phyloP scores from a whole-genome alignment of 2,113 vertebrate genomes.

The Mohoua ochrocephala region DNA sequence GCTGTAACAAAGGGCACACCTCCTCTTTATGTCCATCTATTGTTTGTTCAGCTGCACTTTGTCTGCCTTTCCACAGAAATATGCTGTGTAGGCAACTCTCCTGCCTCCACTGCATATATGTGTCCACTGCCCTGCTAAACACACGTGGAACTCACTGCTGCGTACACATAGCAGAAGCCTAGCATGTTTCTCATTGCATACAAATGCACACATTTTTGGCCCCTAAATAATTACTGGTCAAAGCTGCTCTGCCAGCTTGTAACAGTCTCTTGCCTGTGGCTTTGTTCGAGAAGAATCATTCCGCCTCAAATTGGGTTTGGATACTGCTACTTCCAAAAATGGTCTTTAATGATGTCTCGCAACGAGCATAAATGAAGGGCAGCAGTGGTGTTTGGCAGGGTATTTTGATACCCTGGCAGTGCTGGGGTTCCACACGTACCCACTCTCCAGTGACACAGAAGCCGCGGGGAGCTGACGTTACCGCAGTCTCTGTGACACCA shows the following conservation, averaged over 20 bases:
- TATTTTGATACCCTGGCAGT: neutral
- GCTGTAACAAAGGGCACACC: neutral
- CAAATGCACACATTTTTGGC: neutral
- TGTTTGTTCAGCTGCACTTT: neutral
- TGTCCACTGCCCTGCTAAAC: neutral
- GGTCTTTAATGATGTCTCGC: neutral
- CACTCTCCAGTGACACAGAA: neutral
- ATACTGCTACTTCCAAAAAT: neutral
- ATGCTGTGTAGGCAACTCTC: neutral
- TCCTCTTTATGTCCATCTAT: neutral
- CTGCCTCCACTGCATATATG: neutral
- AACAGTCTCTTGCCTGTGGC: neutral
- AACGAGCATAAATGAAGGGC: neutral
- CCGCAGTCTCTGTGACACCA: neutral
- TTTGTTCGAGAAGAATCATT: conserved; percentile 6
- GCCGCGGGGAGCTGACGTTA: neutral
- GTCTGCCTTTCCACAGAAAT: neutral
- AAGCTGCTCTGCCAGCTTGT: neutral
- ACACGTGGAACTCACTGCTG: neutral
- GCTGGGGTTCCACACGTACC: neutral
- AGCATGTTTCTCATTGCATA: neutral
- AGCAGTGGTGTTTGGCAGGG: neutral
- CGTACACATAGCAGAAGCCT: neutral
- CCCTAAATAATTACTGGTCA: neutral
- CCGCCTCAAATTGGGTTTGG: neutral